Base-by-base conservation (phyloP, 2,113 vertebrate genomes). In the Dicerorhinus sumatrensis region DNA sequence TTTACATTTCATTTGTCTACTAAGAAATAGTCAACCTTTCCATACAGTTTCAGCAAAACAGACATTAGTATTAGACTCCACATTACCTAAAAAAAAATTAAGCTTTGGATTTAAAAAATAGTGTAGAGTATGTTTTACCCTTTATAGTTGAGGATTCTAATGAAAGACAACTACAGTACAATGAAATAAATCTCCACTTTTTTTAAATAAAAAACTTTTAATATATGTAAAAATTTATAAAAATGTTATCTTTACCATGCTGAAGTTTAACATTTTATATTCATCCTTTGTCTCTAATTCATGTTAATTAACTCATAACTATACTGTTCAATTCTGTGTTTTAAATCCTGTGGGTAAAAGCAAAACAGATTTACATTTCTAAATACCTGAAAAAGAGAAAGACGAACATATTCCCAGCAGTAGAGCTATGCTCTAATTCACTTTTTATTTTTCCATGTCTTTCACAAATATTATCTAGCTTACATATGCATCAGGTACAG, bases 1-100 rank as follows among this genome's bases (percentile, higher is more conserved):
- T 95, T 94, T 85, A 91, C 42, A 60, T n/a, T 86, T 92, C 36
- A 42, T 63, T 56, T 60, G 16, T 77, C 67, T 54, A 67, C 42
- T 81, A 63, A 96, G 69, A 92, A 89, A 80, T 10, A 73, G 29
- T 93, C 8, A 58, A 89, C 3, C n/a, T 93, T 85, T 81, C 42
- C n/a, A 51, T 27, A 92, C 0, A 88, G 20, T 51, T 87, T 42
- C 33, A 95, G 5, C 42, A 86, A 91, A 92, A 62, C 8, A 82
- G 67, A 51, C 17, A 46, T 39, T 86, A 91, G 27, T 39, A 67
- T 39, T 60, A 79, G 25, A 79, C 6, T 81, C 10, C 20, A 11
- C 31, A 54, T 31, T 21, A 89, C 10, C 58, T 33, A 80, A 85
- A 84, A 75, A 48, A 48, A 62, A 76, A 48, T 14, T 69, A 84